These are phyloP conservation scores for Actinemys pallida DNA, from an alignment of 2,113 vertebrate species.

Conservation along the genomic window DNA sequence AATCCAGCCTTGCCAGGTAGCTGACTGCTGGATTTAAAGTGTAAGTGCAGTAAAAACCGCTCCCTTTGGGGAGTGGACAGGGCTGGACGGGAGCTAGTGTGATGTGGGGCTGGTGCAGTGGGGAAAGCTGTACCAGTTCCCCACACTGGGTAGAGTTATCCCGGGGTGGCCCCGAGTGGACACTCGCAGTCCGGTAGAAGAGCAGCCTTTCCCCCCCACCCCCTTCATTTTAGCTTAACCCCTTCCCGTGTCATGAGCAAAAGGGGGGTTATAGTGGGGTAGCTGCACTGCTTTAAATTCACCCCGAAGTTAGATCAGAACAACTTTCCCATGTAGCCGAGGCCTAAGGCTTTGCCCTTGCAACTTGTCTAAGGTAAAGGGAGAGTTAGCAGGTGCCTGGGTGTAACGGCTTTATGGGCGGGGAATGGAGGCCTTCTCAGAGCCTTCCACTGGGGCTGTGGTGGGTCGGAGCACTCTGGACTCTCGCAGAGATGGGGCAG, in stretches of 20 bases:
- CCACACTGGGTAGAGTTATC: background rate
- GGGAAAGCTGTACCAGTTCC: background rate
- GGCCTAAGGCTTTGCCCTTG: background rate
- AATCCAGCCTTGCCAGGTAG: background rate
- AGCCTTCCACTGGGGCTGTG: background rate
- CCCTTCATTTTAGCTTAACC: background rate
- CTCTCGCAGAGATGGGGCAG: background rate
- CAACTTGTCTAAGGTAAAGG: no score
- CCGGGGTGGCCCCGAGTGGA: background rate
- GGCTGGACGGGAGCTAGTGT: background rate
- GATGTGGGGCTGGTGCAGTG: background rate
- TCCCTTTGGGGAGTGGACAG: background rate
- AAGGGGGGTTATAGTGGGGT: no score
- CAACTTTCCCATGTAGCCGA: background rate
- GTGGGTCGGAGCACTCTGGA: background rate
- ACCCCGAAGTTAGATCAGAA: background rate
- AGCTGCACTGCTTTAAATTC: background rate
- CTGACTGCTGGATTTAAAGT: background rate
- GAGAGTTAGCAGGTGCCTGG: background rate
- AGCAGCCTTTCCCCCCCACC: background rate
- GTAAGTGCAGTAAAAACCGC: background rate
- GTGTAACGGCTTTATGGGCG: background rate
- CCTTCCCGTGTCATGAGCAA: no score
- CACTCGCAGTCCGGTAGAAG: background rate
- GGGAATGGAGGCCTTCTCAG: background rate